Conservation (phyloP, 1,140 invertebrate species). For the Pararge aegeria region DNA sequence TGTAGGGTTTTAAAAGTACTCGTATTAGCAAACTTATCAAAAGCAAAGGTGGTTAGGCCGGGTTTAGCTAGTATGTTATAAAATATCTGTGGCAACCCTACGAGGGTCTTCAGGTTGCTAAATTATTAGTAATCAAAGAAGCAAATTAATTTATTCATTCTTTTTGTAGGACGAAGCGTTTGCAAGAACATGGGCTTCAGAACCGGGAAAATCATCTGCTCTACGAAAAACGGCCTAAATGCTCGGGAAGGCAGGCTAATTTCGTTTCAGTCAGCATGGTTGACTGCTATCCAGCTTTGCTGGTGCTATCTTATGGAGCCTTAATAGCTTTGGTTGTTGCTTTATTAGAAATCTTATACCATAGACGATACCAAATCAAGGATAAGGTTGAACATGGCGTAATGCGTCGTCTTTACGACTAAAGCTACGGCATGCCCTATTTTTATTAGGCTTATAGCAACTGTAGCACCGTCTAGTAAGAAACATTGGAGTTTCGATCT, state of each 20-base stretch:
- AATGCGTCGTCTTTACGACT: not conserved
- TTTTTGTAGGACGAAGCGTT: slow-evolving; percentile 75
- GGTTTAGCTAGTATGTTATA: too few relatives aligned
- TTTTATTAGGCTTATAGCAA: too few relatives aligned
- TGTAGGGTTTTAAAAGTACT: too few relatives aligned
- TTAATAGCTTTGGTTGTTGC: slow-evolving; percentile 43
- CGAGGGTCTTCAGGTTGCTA: too few relatives aligned
- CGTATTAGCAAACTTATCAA: too few relatives aligned
- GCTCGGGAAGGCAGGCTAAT: slow-evolving; percentile 69
- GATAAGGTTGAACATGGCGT: not conserved
- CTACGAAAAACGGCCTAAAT: slow-evolving; percentile 82
- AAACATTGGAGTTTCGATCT: too few relatives aligned
- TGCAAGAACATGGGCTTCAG: slow-evolving; percentile 82
- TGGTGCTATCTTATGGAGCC: slow-evolving; percentile 69
- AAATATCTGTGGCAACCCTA: too few relatives aligned
- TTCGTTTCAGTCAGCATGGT: slow-evolving; percentile 82
- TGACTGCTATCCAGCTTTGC: slow-evolving; percentile 76
- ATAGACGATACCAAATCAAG: slow-evolving; percentile 27
- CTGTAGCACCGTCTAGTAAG: too few relatives aligned
- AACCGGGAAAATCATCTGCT: slow-evolving; percentile 77
- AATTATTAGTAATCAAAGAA: too few relatives aligned
- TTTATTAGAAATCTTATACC: slow-evolving; percentile 38
- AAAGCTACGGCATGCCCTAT: too few relatives aligned
- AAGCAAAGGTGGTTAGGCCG: too few relatives aligned
- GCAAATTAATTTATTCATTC: not conserved